Base-by-base conservation (phyloP, 2,113 vertebrate species). In the Carassius gibelio region DNA sequence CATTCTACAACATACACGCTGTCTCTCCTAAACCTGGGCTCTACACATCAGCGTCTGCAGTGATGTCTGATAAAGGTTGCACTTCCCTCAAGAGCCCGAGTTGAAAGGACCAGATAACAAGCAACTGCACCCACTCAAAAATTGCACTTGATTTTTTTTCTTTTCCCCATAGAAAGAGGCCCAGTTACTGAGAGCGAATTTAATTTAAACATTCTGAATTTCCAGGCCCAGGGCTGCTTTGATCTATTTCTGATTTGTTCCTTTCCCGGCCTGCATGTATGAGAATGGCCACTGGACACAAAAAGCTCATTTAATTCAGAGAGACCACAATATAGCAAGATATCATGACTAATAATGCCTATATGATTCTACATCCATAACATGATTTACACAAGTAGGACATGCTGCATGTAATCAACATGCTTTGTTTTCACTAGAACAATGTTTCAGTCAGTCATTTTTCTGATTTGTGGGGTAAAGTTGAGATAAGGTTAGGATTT, bases 161-260 rank as follows among this genome's bases (percentile, higher is more conserved):
- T 8, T 7, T 59, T 30, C 66, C 85, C 83, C 36, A 8, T 50
- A 64, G 69, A 69, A 66, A 77, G 50, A 50, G 72, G 64, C 23
- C 30, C 50, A 74, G 79, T 83, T 85, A 80, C 84, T 23, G 62
- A 77, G 69, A 55, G 82, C 34, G 64, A 84, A 78, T 89, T 86
- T 81, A 59, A 85, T 88, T 85, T 85, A 85, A 86, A 85, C 75
- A 81, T 77, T 83, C 36, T 89, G 79, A 86, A 84, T 83, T 89
- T 78, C 83, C 38, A 45, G 81, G 85, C 76, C 88, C 82, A 61
- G 45, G 80, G 81, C 55, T 8, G 38, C 83, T 83, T 84, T 88
- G 88, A 87, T 85, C 71, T 78, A 87, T 81, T 81, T 84, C 36
- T 87, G 71, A 83, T 81, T 71, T 68, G 55, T 55, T 88, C 55